These are phyloP conservation scores for Pelodiscus sinensis DNA, from an alignment of 2,113 vertebrate genomes.

Conservation along the genomic window DNA sequence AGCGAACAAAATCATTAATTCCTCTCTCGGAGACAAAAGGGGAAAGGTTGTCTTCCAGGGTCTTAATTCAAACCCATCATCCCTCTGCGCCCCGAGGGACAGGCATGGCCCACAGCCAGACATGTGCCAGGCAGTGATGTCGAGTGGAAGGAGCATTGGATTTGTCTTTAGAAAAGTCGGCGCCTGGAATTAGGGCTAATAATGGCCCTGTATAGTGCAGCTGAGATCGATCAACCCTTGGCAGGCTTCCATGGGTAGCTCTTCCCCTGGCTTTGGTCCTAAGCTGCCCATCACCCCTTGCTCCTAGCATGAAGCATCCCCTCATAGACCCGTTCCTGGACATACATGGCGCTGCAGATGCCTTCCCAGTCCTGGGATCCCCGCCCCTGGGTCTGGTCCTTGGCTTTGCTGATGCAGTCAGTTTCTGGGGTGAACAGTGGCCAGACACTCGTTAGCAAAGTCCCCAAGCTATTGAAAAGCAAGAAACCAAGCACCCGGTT, in stretches of 20 bases:
- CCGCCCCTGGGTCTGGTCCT: too few species aligned
- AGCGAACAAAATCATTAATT: conserved; percentile 68
- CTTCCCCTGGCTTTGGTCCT: neutral
- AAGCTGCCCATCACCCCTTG: fast-evolving
- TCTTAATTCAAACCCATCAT: neutral
- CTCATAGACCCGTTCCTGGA: neutral
- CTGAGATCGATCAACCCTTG: neutral
- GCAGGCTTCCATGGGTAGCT: neutral
- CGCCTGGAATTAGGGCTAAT: neutral
- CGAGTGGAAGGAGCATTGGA: neutral
- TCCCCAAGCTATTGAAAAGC: fast-evolving
- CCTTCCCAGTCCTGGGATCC: too few species aligned
- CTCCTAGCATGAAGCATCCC: neutral
- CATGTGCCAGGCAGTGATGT: neutral
- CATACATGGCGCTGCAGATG: neutral
- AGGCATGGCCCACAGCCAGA: fast-evolving
- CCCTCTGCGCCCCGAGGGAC: fast-evolving
- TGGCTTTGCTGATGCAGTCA: neutral
- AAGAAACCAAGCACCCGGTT: fast-evolving
- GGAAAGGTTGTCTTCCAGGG: neutral
- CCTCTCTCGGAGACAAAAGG: conserved; percentile 53
- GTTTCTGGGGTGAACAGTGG: neutral
- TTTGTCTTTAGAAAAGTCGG: neutral
- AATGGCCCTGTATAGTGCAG: neutral
- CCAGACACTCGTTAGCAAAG: neutral